Conservation (phyloP, 2,113 vertebrate species). For the Embiotoca jacksoni region DNA sequence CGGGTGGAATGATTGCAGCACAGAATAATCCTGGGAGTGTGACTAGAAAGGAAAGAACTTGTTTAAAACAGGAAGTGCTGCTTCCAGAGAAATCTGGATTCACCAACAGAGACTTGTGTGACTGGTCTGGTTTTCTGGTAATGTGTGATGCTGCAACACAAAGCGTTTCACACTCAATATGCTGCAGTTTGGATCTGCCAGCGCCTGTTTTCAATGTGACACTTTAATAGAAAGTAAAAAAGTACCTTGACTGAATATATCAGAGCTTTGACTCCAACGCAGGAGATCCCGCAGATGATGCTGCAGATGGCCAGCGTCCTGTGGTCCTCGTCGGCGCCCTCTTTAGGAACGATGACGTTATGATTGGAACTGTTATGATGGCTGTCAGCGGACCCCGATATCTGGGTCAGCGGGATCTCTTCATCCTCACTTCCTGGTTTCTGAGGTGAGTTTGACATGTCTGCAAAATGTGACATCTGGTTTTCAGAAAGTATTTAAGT, state of each 20-base stretch:
- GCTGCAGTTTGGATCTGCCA: too few relatives aligned
- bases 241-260: constrained; percentile 83
- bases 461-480: constrained; percentile 35
- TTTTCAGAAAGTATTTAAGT: not conserved
- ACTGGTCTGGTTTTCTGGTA: too few relatives aligned
- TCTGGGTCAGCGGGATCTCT: accelerated
- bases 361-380: not conserved
- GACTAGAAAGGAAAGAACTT: too few relatives aligned
- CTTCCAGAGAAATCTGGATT: too few relatives aligned
- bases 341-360: too few relatives aligned
- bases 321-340: constrained; percentile 50
- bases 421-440: accelerated
- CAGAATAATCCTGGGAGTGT: too few relatives aligned
- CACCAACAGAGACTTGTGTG: too few relatives aligned
- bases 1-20: not conserved
- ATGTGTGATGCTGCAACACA: not conserved
- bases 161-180: too few relatives aligned
- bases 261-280: constrained; percentile 86
- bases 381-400: not conserved
- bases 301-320: constrained; percentile 85
- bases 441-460: constrained; percentile 30
- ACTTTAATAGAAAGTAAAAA: not conserved
- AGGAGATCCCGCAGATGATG: constrained; percentile 89
- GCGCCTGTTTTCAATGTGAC: not conserved
- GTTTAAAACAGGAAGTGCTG: not conserved